phyloP scores from a whole-genome alignment of 2,888 invertebrate genomes.

The Neoscelio sp. region DNA sequence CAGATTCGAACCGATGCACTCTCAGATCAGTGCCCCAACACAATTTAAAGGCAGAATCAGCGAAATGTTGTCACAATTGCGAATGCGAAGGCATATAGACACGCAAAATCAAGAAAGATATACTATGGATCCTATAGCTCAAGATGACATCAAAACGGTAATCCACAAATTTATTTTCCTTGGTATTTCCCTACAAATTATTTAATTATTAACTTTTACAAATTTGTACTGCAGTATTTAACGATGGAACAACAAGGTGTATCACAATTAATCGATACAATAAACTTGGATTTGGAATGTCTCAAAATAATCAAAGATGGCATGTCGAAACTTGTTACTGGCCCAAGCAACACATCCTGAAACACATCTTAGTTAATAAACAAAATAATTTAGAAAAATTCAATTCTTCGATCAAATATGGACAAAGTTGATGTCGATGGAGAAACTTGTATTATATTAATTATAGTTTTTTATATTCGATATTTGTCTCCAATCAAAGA shows the following conservation, averaged over 20 bases:
- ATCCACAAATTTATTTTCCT: constrained; percentile 15
- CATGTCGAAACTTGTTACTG: constrained; percentile 85
- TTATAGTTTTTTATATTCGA: background rate
- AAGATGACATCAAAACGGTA: constrained; percentile 86
- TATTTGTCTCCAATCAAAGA: background rate
- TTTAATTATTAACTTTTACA: constrained; percentile 13
- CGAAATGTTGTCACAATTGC: constrained; percentile 94
- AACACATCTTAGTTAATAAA: constrained; percentile 31
- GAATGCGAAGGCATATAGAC: constrained; percentile 87
- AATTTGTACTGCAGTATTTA: constrained; percentile 87
- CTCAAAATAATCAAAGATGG: constrained; percentile 92
- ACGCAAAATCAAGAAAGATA: constrained; percentile 89
- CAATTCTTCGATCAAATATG: too few relatives aligned
- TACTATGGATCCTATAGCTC: constrained; percentile 88
- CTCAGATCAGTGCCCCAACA: constrained; percentile 95
- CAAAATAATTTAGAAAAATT: constrained; percentile 24
- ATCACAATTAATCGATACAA: constrained; percentile 92
- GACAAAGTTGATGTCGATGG: too few relatives aligned
- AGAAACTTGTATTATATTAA: too few relatives aligned
- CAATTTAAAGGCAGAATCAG: constrained; percentile 97
- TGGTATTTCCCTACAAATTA: background rate
- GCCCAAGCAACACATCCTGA: constrained; percentile 77
- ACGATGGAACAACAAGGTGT: constrained; percentile 95
- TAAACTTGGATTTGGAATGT: constrained; percentile 91
- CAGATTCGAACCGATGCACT: constrained; percentile 93